Evolutionary conservation across 1,140 invertebrate species (phyloP), one percentile per base, ranked within the genome.

Genomic region (Dufourea novaeangliae): DNA sequence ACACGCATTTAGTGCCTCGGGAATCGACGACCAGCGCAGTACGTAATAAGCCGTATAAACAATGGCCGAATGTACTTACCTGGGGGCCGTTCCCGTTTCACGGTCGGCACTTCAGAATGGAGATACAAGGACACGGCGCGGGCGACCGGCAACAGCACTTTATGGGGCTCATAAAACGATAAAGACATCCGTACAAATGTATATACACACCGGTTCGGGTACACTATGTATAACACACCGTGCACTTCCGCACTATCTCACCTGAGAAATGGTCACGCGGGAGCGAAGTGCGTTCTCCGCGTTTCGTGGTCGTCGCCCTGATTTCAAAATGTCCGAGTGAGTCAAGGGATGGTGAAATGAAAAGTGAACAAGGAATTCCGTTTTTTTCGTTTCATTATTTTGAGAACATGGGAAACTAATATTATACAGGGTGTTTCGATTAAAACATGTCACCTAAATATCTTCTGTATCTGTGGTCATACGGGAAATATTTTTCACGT

Each of bases 161-260:
- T 90, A 89, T 87, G 86, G 85, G 63, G 52, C 82, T 87, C 88
- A 85, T 89, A 87, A 89, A 87, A 72, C 84, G 87, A 88, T 89
- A 90, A 89, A 90, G 88, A 86, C 86, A 87, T 88, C 81, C 78
- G 75, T 87, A 86, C 80, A 85, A 86, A 85, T 86, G 78, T 75
- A 85, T 63, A 29, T n/a, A n/a, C n/a, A n/a, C n/a, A n/a, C n/a
- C 46, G 78, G 22, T 52, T 79, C 54, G 70, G 37, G 68, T 62
- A 37, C 52, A n/a, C n/a, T n/a, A n/a, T 25, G 37, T 59, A 46
- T 57, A 78, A 74, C 61, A 22, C 59, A 41, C 34, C 41, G 46
- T 41, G 57, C 64, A 69, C 57, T 79, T 79, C 63, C 44, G 57
- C 57, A 46, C 46, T 69, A 79, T 78, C 76, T 79, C 37, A 69